Base-by-base conservation (phyloP, 92 coral and sea anemone genomes). In the Scolanthus callimorphus region DNA sequence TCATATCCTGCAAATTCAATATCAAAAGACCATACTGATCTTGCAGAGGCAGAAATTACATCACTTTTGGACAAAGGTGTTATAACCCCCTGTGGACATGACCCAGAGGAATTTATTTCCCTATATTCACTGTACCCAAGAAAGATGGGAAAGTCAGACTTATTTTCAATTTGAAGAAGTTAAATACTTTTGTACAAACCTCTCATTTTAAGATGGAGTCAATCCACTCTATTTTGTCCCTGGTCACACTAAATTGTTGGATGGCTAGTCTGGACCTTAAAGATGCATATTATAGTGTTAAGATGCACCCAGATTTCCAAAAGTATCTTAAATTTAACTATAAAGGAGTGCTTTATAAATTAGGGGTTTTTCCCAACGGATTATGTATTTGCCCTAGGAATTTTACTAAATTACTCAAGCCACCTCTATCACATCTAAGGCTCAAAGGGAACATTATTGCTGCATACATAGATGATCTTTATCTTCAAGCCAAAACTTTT, bases 241-340 rank as follows among this genome's bases (percentile, higher is more conserved):
- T 80, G 15, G 60, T 66, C 24, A 80, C 70, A 51, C 76, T 45
- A 0, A 28, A 58, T 21, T 66, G 68, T 60, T 65, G 82, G 82
- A 82, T 74, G 88, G 82, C 82, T 25, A 65, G 67, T 25, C 30
- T 81, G 31, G 88, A 81, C 53, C 30, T 80, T 17, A 66, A 81
- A 30, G 88, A 81, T 63, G 82, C 88, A 15, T 81, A 81, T 57
- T 74, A 74, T 51, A 68, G 83, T 81, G 88, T 74, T 20, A 47
- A 27, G 11, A 68, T 75, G 24, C 61, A 69, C 27, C 78, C 78
- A 8, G 70, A 31, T 37, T 81, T 66, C 49, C 78, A 81, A 57
- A 62, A 68, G 21, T 75, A 15, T 52, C 44, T 69, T 19, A 81
- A 74, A 51, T 81, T 81, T 49, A 51, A 37, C 15, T 74, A 81